Evolutionary conservation across 2,888 invertebrate species (phyloP).

Genomic region (Watsonalla binaria): DNA sequence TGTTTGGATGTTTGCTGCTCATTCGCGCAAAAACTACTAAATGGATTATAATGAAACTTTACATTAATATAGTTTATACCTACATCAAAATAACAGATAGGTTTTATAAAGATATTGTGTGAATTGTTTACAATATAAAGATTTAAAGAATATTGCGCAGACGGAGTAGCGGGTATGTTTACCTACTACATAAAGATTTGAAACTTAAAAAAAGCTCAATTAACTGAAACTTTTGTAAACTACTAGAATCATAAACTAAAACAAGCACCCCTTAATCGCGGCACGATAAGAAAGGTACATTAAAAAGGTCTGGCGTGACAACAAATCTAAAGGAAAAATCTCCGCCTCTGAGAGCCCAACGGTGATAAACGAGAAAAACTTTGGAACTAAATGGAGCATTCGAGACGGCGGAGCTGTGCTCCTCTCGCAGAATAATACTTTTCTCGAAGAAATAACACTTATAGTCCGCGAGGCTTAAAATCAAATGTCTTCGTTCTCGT

Average conservation of each 20-base stretch:
- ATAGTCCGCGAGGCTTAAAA: conserved; percentile 78
- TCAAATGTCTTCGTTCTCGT: conserved; percentile 72
- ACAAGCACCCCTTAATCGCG: conserved; percentile 67
- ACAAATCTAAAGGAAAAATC: conserved; percentile 80
- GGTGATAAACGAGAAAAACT: conserved; percentile 80
- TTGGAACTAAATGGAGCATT: conserved; percentile 79
- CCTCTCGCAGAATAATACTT: conserved; percentile 77
- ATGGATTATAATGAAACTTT: too few species aligned
- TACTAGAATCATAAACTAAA: conserved; percentile 26
- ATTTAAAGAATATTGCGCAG: too few species aligned
- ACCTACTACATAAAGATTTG: too few species aligned
- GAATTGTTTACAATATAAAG: too few species aligned
- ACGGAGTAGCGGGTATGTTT: conserved; percentile 7
- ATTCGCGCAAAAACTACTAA: too few species aligned
- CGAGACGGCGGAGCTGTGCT: conserved; percentile 73
- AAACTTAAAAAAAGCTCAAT: too few species aligned
- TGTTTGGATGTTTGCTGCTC: too few species aligned
- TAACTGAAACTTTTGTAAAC: conserved; percentile 11
- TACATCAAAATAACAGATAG: too few species aligned
- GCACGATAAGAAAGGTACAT: conserved; percentile 75
- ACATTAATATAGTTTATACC: too few species aligned
- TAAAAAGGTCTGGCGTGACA: conserved; percentile 80
- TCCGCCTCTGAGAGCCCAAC: conserved; percentile 76
- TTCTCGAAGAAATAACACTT: conserved; percentile 77
- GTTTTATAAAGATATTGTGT: too few species aligned